Evolutionary conservation across 2,797 vertebrate genomes (phyloP), one percentile per base, ranked within the genome.

Genomic region (Cryptoblepharus egeriae): DNA sequence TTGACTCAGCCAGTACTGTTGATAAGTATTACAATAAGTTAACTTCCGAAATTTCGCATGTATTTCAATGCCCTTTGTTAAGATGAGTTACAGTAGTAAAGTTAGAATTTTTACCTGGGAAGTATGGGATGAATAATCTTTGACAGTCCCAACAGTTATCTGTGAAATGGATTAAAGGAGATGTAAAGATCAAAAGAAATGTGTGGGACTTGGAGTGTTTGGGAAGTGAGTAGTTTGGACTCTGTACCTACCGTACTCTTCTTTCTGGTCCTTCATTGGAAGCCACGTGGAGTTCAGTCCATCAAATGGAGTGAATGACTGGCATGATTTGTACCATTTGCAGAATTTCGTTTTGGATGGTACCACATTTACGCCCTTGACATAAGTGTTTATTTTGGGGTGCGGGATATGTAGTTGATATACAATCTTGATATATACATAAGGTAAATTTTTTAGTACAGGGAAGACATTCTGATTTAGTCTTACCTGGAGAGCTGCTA

Each of bases 21-120:
- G 63, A 49, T 65, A 11, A 58, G 2, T 20, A 58, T 58, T 65
- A 3, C n/a, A 16, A 49, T 49, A 49, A 49, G 9, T 49, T 75
- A 37, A n/a, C 3, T n/a, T 57, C 30, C 13, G 4, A 30, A 35
- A 32, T 28, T 7, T 70, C 12, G 26, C 9, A 7, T 87, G 24
- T 79, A 37, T 82, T 88, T 82, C 0, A 2, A 80, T 87, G 60
- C 32, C 73, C 49, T n/a, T 80, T 64, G 28, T 39, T 74, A 32
- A 80, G 37, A 12, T 39, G 45, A 22, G 13, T 45, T 42, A 9
- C 37, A 58, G 20, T 81, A 55, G 28, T 64, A 30, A 58, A 7
- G 18, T 68, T 49, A 26, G 22, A 45, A 32, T 45, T 75, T n/a
- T 61, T 57, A 39, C 26, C 3, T 0, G 28, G 16, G 11, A 69